phyloP scores from a whole-genome alignment of 1,140 invertebrate species.

The Trypoxylus dichotomus region DNA sequence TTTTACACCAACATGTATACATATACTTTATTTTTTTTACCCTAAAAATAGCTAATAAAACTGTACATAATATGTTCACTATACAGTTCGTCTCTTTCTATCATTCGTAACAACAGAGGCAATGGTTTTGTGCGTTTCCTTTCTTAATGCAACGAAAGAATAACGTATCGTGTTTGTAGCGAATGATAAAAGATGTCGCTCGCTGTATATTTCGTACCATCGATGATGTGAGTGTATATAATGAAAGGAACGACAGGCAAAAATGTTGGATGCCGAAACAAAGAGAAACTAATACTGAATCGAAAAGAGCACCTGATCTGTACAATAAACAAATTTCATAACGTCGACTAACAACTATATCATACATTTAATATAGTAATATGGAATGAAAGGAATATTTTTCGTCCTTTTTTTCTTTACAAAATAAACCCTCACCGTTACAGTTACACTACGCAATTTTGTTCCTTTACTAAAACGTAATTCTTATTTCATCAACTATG shows the following conservation, averaged over 20 bases:
- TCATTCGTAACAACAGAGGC: too few relatives aligned
- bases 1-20: neutral
- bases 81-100: neutral
- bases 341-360: neutral
- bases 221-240: neutral
- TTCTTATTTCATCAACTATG: neutral
- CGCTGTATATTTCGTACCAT: neutral
- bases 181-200: too few relatives aligned
- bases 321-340: neutral
- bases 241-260: neutral
- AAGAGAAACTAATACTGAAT: neutral
- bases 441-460: neutral
- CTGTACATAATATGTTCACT: neutral
- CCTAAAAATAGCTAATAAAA: neutral
- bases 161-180: too few relatives aligned
- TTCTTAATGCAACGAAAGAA: too few relatives aligned
- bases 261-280: neutral
- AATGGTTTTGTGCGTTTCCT: too few relatives aligned
- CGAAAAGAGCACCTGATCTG: neutral
- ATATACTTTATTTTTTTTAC: neutral
- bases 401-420: neutral
- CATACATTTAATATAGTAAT: neutral
- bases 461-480: slow-evolving; percentile 2
- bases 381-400: slow-evolving; percentile 8
- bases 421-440: slow-evolving; percentile 4